Evolutionary conservation across 2,888 invertebrate genomes (phyloP).

Genomic region (Theretra japonica): DNA sequence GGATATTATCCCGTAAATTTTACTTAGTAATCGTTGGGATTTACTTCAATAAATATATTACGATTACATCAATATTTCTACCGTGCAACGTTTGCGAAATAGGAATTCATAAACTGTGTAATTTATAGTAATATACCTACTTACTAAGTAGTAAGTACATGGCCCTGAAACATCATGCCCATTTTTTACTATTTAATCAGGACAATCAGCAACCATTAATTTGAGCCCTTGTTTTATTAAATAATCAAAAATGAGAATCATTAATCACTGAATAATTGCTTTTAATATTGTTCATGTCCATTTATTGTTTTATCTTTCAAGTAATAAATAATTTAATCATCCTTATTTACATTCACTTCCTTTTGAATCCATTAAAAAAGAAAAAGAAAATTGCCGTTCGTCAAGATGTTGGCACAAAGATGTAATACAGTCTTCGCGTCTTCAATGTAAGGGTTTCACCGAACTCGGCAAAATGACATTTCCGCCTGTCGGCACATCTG

Average conservation of each 20-base stretch:
- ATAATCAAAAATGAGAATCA: background rate
- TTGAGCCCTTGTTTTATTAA: background rate
- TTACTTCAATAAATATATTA: background rate
- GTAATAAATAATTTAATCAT: background rate
- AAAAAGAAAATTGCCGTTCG: background rate
- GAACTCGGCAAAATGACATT: slow-evolving; percentile 24
- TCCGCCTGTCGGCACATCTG: slow-evolving; percentile 20
- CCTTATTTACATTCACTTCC: background rate
- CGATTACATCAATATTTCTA: background rate
- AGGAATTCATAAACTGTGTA: background rate
- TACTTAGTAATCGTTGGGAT: background rate
- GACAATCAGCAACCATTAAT: background rate
- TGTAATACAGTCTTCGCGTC: slow-evolving; percentile 5
- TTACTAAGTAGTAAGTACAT: background rate
- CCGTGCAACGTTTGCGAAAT: background rate
- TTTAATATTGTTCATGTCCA: background rate
- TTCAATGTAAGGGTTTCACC: slow-evolving; percentile 6
- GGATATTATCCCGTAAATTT: background rate
- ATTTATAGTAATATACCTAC: background rate
- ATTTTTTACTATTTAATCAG: too few relatives aligned
- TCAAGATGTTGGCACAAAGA: slow-evolving; percentile 6
- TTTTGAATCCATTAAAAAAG: background rate
- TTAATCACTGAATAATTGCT: background rate
- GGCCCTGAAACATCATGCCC: too few relatives aligned
- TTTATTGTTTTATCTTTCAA: background rate